These are phyloP conservation scores for Globia sparganii DNA, from an alignment of 2,888 invertebrate genomes.

Conservation along the genomic window DNA sequence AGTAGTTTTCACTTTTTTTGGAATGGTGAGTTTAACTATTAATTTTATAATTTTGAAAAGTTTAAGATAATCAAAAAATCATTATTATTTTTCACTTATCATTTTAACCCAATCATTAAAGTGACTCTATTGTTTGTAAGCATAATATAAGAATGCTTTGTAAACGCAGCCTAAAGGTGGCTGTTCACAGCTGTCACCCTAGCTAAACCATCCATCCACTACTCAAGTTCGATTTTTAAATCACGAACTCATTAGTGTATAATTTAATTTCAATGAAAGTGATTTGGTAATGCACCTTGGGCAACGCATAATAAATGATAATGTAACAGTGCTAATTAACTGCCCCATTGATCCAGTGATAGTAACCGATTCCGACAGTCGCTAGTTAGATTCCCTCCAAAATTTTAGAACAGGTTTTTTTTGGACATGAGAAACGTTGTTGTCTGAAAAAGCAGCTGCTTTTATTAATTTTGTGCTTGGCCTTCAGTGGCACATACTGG, in stretches of 20 bases:
- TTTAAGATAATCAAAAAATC: background rate
- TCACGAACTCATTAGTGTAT: constrained; percentile 9
- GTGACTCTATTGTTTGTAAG: background rate
- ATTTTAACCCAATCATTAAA: background rate
- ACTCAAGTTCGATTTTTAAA: background rate
- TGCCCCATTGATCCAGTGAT: background rate
- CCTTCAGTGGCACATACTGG: too few species aligned
- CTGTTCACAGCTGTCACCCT: constrained; percentile 42
- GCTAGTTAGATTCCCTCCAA: background rate
- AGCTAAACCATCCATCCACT: background rate
- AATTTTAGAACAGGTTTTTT: background rate
- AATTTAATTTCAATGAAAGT: constrained; percentile 12
- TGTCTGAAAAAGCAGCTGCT: background rate
- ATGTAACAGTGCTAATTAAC: constrained; percentile 15
- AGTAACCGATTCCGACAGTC: background rate
- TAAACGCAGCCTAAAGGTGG: constrained; percentile 28
- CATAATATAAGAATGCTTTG: background rate
- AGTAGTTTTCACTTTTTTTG: background rate
- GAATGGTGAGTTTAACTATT: background rate
- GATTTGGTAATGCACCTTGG: constrained; percentile 8
- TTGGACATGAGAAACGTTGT: background rate
- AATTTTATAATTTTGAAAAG: background rate
- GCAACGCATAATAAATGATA: constrained; percentile 2
- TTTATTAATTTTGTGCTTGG: background rate
- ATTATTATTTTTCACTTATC: background rate